Conservation (phyloP, 2,888 invertebrate species). For the Oxytorus armatus region DNA sequence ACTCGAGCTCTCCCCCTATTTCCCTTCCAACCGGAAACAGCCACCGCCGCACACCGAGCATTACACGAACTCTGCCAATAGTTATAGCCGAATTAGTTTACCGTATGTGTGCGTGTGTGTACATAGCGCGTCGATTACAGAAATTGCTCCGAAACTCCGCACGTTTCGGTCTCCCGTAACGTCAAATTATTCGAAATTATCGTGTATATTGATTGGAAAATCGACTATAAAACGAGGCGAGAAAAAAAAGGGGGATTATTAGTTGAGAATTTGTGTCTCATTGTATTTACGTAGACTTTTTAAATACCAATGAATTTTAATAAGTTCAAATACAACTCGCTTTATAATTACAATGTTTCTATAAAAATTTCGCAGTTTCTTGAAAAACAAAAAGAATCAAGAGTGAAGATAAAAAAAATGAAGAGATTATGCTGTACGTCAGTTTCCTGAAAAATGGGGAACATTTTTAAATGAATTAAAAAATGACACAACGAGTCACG, state of each 20-base stretch:
- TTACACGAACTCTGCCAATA: conserved; percentile 46
- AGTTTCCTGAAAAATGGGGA: no score
- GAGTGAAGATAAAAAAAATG: no score
- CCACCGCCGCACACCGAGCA: conserved; percentile 17
- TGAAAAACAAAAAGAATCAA: no score
- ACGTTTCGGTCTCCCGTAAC: not conserved
- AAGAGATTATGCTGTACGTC: no score
- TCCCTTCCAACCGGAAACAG: conserved; percentile 33
- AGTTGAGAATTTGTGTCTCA: conserved; percentile 9
- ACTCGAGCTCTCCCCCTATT: not conserved
- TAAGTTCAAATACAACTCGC: no score
- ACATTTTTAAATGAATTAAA: no score
- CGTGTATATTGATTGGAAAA: conserved; percentile 29
- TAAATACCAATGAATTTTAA: no score
- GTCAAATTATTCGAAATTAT: conserved; percentile 42
- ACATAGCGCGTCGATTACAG: conserved; percentile 62
- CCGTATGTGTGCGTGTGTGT: conserved; percentile 26
- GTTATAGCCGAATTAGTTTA: conserved; percentile 55
- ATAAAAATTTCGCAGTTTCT: no score
- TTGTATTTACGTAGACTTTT: no score
- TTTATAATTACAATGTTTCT: no score
- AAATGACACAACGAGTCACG: no score
- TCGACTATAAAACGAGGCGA: conserved; percentile 8
- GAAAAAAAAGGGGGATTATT: no score
- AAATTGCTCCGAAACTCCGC: conserved; percentile 55